Evolutionary conservation across 2,888 invertebrate genomes (phyloP).

Genomic region (Lepidonotus clava): DNA sequence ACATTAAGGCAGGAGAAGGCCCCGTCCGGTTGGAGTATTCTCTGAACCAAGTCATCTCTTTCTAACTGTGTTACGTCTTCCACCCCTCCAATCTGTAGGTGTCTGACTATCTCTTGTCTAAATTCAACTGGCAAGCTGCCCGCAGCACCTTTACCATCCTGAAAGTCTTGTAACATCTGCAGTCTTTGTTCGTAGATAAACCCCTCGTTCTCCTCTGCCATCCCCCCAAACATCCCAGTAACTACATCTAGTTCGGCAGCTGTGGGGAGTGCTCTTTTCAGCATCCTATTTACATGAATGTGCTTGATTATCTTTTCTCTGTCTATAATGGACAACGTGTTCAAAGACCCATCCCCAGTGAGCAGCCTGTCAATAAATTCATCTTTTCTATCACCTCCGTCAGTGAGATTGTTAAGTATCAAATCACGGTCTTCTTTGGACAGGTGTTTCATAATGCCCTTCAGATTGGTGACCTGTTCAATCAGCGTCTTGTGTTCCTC

Average conservation of each 20-base stretch:
- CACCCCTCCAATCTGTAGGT: background rate
- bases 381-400: background rate
- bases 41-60: background rate
- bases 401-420: background rate
- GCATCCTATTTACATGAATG: background rate
- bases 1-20: background rate
- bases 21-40: background rate
- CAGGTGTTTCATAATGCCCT: slow-evolving; percentile 8
- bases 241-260: background rate
- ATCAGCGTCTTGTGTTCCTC: background rate
- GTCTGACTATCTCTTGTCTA: background rate
- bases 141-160: background rate
- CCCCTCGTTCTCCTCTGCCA: slow-evolving; percentile 27
- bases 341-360: slow-evolving; percentile 1
- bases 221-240: slow-evolving; percentile 21
- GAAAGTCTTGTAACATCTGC: background rate
- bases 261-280: background rate
- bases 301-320: slow-evolving; percentile 1
- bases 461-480: background rate
- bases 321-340: slow-evolving; percentile 19
- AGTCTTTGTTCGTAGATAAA: background rate
- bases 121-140: background rate
- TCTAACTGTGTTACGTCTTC: background rate
- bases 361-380: background rate
- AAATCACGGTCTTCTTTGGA: background rate